Percentiles rank a stretch among this genome's conserved stretches.
These are phyloP conservation scores for Atlantisia rogersi DNA, from an alignment of 2,113 vertebrate species.

Conservation along the genomic window DNA sequence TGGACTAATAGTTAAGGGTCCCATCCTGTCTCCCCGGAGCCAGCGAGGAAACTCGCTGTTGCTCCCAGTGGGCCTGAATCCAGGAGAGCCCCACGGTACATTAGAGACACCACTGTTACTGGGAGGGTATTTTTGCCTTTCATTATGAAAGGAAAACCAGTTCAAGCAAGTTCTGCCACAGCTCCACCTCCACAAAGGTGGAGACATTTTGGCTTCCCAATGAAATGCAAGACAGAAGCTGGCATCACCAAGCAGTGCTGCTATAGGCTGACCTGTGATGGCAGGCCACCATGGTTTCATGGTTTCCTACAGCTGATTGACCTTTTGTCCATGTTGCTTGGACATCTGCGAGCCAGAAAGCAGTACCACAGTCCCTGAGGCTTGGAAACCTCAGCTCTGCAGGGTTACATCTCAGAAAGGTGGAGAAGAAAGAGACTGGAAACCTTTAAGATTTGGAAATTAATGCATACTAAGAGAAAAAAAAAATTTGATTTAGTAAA, in stretches of 20 bases:
- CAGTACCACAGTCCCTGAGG: background rate
- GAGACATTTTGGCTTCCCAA: background rate
- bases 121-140: background rate
- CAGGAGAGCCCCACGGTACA: background rate
- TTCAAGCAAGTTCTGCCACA: background rate
- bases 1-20: conserved; percentile 26
- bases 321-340: background rate
- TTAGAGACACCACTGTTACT: background rate
- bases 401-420: background rate
- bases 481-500: background rate
- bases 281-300: background rate
- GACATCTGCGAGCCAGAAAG: conserved; percentile 4
- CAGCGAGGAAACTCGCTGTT: background rate
- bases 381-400: background rate
- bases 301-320: background rate
- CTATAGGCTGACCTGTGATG: background rate
- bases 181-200: conserved; percentile 38
- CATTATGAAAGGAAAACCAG: background rate
- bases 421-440: background rate
- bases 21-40: background rate
- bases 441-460: background rate
- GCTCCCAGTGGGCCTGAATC: background rate
- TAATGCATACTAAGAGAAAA: background rate
- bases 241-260: background rate
- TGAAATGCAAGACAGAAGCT: background rate